phyloP scores from a whole-genome alignment of 2,888 invertebrate species.

The Polia nebulosa region DNA sequence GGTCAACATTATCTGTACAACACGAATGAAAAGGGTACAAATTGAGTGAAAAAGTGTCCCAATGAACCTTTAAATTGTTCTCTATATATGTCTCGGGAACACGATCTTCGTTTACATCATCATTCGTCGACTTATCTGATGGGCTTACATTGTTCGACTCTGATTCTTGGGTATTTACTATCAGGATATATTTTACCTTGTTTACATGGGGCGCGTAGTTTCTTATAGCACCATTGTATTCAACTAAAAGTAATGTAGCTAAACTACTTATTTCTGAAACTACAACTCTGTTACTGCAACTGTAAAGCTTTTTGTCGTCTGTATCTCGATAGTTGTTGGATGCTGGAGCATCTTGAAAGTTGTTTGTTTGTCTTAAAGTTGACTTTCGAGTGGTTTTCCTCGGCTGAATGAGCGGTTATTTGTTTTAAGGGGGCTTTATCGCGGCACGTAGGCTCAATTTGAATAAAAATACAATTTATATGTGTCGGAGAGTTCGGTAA shows the following conservation, averaged over 20 bases:
- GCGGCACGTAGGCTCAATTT: conserved; percentile 89
- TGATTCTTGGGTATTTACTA: conserved; percentile 74
- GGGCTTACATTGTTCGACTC: conserved; percentile 69
- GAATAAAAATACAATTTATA: conserved; percentile 91
- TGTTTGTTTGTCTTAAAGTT: conserved; percentile 73
- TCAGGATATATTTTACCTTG: conserved; percentile 77
- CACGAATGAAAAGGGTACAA: conserved; percentile 78
- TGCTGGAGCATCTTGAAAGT: conserved; percentile 69
- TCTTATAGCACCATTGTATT: conserved; percentile 75
- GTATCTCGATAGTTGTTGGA: conserved; percentile 66
- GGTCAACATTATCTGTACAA: conserved; percentile 66
- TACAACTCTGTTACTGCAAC: conserved; percentile 85
- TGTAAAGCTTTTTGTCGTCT: conserved; percentile 83
- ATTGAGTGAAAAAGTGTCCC: conserved; percentile 83
- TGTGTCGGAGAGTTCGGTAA: conserved; percentile 88
- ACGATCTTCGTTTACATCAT: conserved; percentile 77
- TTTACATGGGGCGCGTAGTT: conserved; percentile 72
- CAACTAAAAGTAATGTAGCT: conserved; percentile 79
- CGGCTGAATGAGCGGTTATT: conserved; percentile 83
- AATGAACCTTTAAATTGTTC: conserved; percentile 82
- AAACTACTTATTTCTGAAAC: conserved; percentile 78
- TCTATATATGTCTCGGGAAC: conserved; percentile 78
- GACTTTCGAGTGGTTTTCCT: conserved; percentile 70
- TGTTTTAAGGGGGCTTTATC: conserved; percentile 89
- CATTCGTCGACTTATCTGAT: conserved; percentile 77